Evolutionary conservation across 2,797 vertebrate species (phyloP), one percentile per base, ranked within the genome.

Genomic region (Peromyscus melanophrys): DNA sequence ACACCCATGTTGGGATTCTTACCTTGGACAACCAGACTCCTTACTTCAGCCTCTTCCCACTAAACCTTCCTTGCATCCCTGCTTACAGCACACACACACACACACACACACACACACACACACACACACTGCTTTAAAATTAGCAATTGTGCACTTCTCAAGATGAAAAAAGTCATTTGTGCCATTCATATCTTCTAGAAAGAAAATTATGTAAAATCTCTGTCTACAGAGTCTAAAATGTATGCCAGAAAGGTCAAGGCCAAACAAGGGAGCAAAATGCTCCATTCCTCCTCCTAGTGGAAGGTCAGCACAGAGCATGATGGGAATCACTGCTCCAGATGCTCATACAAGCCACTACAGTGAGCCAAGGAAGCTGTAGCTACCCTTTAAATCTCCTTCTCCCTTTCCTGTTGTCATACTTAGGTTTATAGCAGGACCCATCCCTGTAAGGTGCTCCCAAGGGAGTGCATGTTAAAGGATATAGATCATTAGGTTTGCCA

Each of bases 281-380:
- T 95, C 37, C 76, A 14, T 67, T 93, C 89, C 92, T 96, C 86
- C 90, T 84, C 77, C 93, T 90, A 85, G 27, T 95, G 91, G 89
- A 91, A 90, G 85, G 69, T 93, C 77, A 96, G 43, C 3, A 81
- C 61, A 88, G 82, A 90, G 34, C 71, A 87, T 43, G 16, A 43
- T 52, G 80, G 85, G 78, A 94, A 78, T 34, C 11, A 61, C 21
- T 73, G 14, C n/a, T 76, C 65, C 40, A 59, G 87, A 49, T 43
- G 25, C 40, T 4, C 17, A 77, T 63, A 59, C 19, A 86, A 86
- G 40, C n/a, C 84, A 31, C 17, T 63, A 37, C 10, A 61, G 5
- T 80, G 61, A 93, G 1, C 4, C 63, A 71, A 80, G 63, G 1
- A 65, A 21, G 21, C 13, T 49, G 55, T 34, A 67, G 37, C 25